Base-by-base conservation (phyloP, 2,888 invertebrate species). In the Vesta saturnalis region DNA sequence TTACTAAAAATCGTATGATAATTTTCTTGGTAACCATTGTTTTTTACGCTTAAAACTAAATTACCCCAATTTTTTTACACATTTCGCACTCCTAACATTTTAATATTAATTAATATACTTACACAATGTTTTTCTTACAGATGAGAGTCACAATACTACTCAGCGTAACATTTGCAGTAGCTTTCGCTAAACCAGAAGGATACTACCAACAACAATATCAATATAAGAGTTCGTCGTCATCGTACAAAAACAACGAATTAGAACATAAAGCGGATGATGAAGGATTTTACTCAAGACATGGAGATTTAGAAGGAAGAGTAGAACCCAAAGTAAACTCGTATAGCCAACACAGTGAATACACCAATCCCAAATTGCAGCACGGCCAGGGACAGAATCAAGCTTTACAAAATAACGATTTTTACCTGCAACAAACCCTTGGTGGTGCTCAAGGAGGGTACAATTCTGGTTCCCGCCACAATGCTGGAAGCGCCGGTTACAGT, bases 241-340 rank as follows among this genome's bases (percentile, higher is more conserved):
- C 81, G 0, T 84, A 76, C 70, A 79, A 77, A 66, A 83, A 84
- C 72, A 82, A 83, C 72, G 83, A 84, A 70, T 70, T 84, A 5
- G 83, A 84, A 74, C 82, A 81, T 62, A 78, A 82, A 73, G 80
- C 81, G 14, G 83, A 84, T 23, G 83, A 84, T 69, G 80, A 81
- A 70, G 83, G 83, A 5, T 83, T 77, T 63, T 83, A 83, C 68
- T 75, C 79, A 6, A 81, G 81, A 77, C 80, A 81, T 64, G 84
- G 83, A 5, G 84, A 84, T 65, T 71, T 83, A 12, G 82, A 80
- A 63, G 82, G 83, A 1, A 66, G 77, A 47, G 52, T 72, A 0
- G 76, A 79, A 59, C 83, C 84, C 1, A 79, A 79, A 74, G 79
- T 83, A 4, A 79, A 81, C 60, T 76, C 82, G 2, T 80, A 83